phyloP scores from a whole-genome alignment of 2,113 vertebrate species.

The Hippolais icterina region DNA sequence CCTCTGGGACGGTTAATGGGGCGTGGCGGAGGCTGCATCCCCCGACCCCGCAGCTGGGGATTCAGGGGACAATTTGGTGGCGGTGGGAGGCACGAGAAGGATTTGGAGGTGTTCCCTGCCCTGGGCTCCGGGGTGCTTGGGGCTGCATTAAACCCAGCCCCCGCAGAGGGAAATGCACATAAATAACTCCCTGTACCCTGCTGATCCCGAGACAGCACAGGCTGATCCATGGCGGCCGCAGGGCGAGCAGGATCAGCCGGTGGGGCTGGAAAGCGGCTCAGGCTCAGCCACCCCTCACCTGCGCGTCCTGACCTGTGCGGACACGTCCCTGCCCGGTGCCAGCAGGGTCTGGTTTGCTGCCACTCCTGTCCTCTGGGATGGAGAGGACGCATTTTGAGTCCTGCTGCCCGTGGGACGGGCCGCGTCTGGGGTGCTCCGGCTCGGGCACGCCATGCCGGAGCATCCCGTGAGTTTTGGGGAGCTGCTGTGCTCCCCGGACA shows the following conservation, averaged over 20 bases:
- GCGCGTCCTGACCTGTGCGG: background rate
- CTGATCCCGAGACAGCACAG: accelerated
- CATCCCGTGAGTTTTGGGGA: background rate
- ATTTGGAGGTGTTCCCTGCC: background rate
- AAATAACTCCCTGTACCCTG: background rate
- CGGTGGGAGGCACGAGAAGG: accelerated
- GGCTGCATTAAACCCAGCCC: background rate
- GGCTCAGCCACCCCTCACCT: background rate
- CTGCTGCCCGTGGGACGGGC: background rate
- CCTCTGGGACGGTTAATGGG: background rate
- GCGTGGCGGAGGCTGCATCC: accelerated
- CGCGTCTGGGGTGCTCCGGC: background rate
- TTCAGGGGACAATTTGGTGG: background rate
- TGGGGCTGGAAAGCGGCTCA: background rate
- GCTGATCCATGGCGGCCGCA: background rate
- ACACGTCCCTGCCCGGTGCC: background rate
- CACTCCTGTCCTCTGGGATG: background rate
- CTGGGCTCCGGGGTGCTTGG: background rate
- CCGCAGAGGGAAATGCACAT: accelerated
- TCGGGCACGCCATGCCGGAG: background rate
- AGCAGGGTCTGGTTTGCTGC: background rate
- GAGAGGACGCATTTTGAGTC: accelerated
- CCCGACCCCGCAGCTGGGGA: background rate
- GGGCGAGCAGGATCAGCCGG: background rate
- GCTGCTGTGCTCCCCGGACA: background rate